Evolutionary conservation across 2,888 invertebrate species (phyloP), one percentile per base, ranked within the genome.

Genomic region (Agapetus fuscipes): DNA sequence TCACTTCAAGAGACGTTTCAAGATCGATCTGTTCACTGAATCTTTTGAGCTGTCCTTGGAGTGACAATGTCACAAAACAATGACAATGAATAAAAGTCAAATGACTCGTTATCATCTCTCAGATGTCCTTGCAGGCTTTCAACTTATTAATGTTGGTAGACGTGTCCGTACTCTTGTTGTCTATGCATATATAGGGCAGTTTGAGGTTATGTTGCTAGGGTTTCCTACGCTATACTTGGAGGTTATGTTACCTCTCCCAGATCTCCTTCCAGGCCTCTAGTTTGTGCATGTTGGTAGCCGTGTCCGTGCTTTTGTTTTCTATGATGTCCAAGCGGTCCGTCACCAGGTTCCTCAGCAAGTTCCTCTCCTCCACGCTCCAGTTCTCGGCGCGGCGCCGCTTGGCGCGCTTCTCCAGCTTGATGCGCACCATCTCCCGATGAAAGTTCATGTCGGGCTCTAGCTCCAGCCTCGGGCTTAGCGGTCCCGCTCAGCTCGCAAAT

Each of bases 171-270:
- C 34, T 42, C 36, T 45, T 44, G 36, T 42, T 45, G 27, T 47
- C 47, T 14, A 47, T 43, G n/a, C n/a, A n/a, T n/a, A n/a, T n/a
- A n/a, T n/a, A n/a, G n/a, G n/a, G n/a, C n/a, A n/a, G n/a, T n/a
- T n/a, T n/a, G n/a, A n/a, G n/a, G n/a, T n/a, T n/a, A n/a, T n/a
- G n/a, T n/a, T n/a, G n/a, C n/a, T n/a, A n/a, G n/a, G n/a, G n/a
- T n/a, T n/a, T n/a, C n/a, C n/a, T n/a, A n/a, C n/a, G n/a, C n/a
- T n/a, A n/a, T n/a, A n/a, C n/a, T n/a, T n/a, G n/a, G n/a, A n/a
- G n/a, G n/a, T n/a, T n/a, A n/a, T n/a, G n/a, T n/a, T 26, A 43
- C 44, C 42, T 37, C 29, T 47, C 47, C 47, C 47, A 47, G 12
- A 47, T 45, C 31, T 42, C 41, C 26, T 42, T 44, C 47, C 47